Base-by-base conservation (phyloP, 2,888 invertebrate species). In the Microctonus hyperodae region DNA sequence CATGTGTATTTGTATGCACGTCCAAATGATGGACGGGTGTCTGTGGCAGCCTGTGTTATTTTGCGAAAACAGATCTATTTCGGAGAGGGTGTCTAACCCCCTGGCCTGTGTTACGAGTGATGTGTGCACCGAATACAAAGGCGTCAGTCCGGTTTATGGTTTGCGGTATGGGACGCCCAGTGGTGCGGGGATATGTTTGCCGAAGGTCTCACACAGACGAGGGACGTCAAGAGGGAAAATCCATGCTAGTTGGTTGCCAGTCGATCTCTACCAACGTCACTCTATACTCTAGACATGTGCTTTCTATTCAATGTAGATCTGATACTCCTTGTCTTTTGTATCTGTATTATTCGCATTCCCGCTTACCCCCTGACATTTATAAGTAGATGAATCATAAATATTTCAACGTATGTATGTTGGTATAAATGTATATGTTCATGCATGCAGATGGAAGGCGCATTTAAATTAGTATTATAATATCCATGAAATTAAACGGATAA, bases 51-150 rank as follows among this genome's bases (percentile, higher is more conserved):
- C 75, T 74, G 76, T 82, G 81, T 82, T 82, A 82, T 82, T 82
- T 80, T 77, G 76, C 78, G 80, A 81, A 74, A 82, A 82, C 80
- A 76, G 80, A 82, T 82, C 82, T 79, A 80, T 81, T 81, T 81
- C 76, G 78, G 20, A 44, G 44, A 78, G 80, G 81, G 79, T 76
- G 76, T 76, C 81, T 80, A 81, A 82, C 80, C 81, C 82, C 79
- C 79, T 44, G 44, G 44, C 44, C 44, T 16, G 16, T 44, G 44
- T 7, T 20, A 44, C 44, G 44, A 44, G 81, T 81, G 81, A 81
- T 80, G 81, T 81, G 82, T 79, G 79, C 78, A 75, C 72, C 74
- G 82, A 79, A 81, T 82, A 81, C 81, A 79, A 81, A 81, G 75
- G 78, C 75, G 72, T 67, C 68, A 67, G 57, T 64, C 69, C 64